Evolutionary conservation across 2,797 vertebrate species (phyloP).

Genomic region (Melanotaenia nigrans): DNA sequence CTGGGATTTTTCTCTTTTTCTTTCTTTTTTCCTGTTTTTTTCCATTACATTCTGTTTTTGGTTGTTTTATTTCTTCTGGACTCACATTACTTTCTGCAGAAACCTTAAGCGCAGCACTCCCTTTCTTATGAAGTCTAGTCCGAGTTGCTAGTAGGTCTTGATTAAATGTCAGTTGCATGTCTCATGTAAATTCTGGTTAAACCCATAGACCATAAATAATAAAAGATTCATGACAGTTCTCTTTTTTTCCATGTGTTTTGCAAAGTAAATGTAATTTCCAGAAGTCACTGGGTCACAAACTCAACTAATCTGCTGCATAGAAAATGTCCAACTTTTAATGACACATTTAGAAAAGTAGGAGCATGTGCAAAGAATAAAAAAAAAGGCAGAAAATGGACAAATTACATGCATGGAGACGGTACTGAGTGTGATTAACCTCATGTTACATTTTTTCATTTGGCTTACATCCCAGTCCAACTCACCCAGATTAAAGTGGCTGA

Average conservation of each 20-base stretch:
- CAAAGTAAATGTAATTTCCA: slow-evolving; percentile 36
- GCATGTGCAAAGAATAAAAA: slow-evolving; percentile 43
- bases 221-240: slow-evolving; percentile 46
- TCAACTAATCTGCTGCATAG: slow-evolving; percentile 37
- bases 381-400: slow-evolving; percentile 64
- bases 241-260: slow-evolving; percentile 20
- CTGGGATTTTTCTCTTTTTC: slow-evolving; percentile 77
- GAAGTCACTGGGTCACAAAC: slow-evolving; percentile 39
- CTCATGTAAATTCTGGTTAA: slow-evolving; percentile 45
- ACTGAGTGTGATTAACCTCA: slow-evolving; percentile 78
- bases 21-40: slow-evolving; percentile 66
- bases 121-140: not conserved
- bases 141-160: slow-evolving; percentile 28
- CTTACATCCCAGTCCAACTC: slow-evolving; percentile 75
- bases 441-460: slow-evolving; percentile 76
- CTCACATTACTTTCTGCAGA: slow-evolving; percentile 77
- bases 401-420: slow-evolving; percentile 66
- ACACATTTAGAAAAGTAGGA: slow-evolving; percentile 25
- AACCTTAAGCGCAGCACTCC: slow-evolving; percentile 55
- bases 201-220: slow-evolving; percentile 40
- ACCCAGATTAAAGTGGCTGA: slow-evolving; percentile 76
- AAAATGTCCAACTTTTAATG: slow-evolving; percentile 56
- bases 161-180: slow-evolving; percentile 73
- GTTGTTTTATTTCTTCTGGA: slow-evolving; percentile 74
- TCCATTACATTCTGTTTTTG: slow-evolving; percentile 19